Evolutionary conservation across 2,888 invertebrate genomes (phyloP), one percentile per base, ranked within the genome.

Genomic region (Gryllus longicercus): DNA sequence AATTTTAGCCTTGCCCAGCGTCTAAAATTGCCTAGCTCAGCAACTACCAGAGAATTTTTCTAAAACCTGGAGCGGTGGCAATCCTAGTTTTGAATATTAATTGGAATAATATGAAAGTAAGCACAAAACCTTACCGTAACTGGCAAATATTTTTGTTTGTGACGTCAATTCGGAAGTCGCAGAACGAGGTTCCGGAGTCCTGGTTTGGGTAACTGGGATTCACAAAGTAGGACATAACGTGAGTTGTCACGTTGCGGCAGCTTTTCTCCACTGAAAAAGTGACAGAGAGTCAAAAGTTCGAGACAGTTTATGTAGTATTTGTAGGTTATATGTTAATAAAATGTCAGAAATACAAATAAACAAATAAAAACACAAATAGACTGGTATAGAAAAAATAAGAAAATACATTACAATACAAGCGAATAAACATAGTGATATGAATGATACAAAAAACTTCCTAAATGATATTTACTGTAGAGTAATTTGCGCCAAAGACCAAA

Each of bases 81-180:
- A 78, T n/a, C 49, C 10, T 8, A 63, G 11, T 63, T 18, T 5
- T 63, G 63, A 63, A 8, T 1, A 63, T 63, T 14, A 63, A 63
- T 18, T 63, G 1, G 14, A 63, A 63, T 4, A 63, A 63, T 8
- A 38, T 38, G 8, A 1, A 38, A 38, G 8, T 38, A 38, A 38
- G 8, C 5, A 38, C 38, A 38, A 76, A 76, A 11, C 78, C 83
- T 83, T 84, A 86, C 87, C 91, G 88, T 86, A 91, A 87, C 84
- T 91, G 91, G 83, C 91, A 91, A 11, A 91, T 89, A 77, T 91
- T 90, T 83, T 89, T 88, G 84, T 90, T 91, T 82, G 89, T 89
- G n/a, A 90, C 87, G 82, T 90, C 89, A 1, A 91, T 88, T 76
- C 88, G 89, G 86, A 90, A 91, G 2, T 89, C 89, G 81, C 90